Base-by-base conservation (phyloP, 2,888 invertebrate species). In the Lepidocyrtinus sp. region DNA sequence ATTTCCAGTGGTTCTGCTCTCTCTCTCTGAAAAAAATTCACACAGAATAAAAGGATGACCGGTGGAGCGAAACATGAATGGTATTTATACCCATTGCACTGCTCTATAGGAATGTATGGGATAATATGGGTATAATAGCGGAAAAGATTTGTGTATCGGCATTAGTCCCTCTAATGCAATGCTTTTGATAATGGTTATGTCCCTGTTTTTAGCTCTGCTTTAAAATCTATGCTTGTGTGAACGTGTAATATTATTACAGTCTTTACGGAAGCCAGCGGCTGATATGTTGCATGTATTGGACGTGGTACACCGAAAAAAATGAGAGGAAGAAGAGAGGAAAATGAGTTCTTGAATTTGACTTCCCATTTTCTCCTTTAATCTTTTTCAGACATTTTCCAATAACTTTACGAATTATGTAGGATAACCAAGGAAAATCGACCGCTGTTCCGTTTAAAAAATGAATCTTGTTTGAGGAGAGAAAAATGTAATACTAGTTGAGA, bases 391-490 rank as follows among this genome's bases (percentile, higher is more conserved):
- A 86, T 85, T 86, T 86, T 86, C 86, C 86, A 86, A 86, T 86
- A 86, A 86, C 85, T 85, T 84, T 84, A 85, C 85, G 86, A 86
- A 86, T 86, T 86, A 86, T 86, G 86, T 86, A 85, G 86, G 85
- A 85, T 85, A 85, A 86, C 84, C 85, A 84, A 79, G 74, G 78
- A 81, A 36, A 72, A 75, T 80, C 76, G 82, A 81, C 83, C 83
- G 80, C 79, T 72, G 71, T 73, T 68, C 78, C 81, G 79, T 65
- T 71, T 68, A 63, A 80, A n/a, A n/a, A 64, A 73, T 73, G 76
- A 80, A 75, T 77, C 76, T 75, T 77, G 73, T 68, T 79, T 71
- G 64, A 79, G 74, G 69, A 45, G 27, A 61, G 71, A 45, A 46
- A 62, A 70, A n/a, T n/a, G n/a, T n/a, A n/a, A n/a, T n/a, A n/a